Base-by-base conservation (phyloP, 2,797 vertebrate genomes). In the Champsocephalus gunnari region DNA sequence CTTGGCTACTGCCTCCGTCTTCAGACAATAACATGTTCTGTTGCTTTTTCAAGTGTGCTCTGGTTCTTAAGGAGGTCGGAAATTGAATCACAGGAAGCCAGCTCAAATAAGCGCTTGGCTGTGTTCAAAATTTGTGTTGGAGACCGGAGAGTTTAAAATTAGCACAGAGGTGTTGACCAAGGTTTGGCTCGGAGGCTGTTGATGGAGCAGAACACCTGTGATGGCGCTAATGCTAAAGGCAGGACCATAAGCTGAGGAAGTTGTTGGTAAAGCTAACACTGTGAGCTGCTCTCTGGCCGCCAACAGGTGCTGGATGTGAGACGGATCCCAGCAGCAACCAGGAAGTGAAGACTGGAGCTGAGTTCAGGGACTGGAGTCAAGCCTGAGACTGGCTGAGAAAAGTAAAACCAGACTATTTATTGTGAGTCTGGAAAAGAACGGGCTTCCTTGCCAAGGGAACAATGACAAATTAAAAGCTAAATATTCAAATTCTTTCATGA, bases 391-490 rank as follows among this genome's bases (percentile, higher is more conserved):
- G 76, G 82, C 77, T 77, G 77, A 66, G 67, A 82, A 83, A 51
- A 79, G 66, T 54, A 54, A 77, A 66, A 84, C 83, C 73, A 66
- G 66, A 28, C 62, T 73, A 83, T 82, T 38, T 65, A 78, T 14
- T 4, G 76, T 72, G 71, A 71, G 77, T 84, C 87, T 88, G 87
- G 88, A 91, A 93, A 92, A 78, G 73, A 79, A 45, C 1, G 66
- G 76, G 79, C 54, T 80, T 82, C 83, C 84, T 85, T 80, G 58
- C 77, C 59, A 59, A 82, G 83, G 80, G 72, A 83, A 85, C 75
- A 82, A 70, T 83, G 75, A 87, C 79, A 57, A 71, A 59, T 75
- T 66, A 60, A 54, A 73, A 75, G 56, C 50, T 4, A 73, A 85
- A 79, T 74, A 77, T 86, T 76, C 53, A 71, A 55, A 55, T 60